These are phyloP conservation scores for Lampris megalopsis DNA, from an alignment of 2,113 vertebrate species.

Conservation along the genomic window DNA sequence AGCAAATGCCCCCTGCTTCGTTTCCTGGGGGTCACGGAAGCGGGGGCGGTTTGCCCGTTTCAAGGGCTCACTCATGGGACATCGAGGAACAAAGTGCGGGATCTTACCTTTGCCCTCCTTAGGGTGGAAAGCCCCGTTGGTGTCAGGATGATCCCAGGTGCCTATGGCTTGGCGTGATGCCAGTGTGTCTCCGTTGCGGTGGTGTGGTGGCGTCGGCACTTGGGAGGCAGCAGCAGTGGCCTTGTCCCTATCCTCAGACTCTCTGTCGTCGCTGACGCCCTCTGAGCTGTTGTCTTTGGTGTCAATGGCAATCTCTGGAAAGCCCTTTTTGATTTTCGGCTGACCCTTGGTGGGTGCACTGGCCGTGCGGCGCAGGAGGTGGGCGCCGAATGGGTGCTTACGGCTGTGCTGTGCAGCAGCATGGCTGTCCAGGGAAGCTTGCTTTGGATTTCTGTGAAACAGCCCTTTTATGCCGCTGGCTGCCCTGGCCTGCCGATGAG, in stretches of 20 bases:
- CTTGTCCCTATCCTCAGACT: conserved; percentile 74
- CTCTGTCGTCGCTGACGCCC: conserved; percentile 84
- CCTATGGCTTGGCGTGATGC: conserved; percentile 60
- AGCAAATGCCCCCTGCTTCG: conserved; percentile 82
- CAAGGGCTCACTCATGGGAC: conserved; percentile 86
- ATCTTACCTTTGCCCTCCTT: conserved; percentile 93
- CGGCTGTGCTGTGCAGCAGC: conserved; percentile 92
- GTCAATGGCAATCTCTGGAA: conserved; percentile 89
- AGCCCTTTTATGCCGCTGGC: conserved; percentile 96
- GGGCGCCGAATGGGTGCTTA: conserved; percentile 94
- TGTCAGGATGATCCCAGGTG: conserved; percentile 70
- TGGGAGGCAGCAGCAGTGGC: conserved; percentile 74
- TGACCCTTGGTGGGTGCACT: conserved; percentile 96
- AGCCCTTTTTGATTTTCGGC: conserved; percentile 90
- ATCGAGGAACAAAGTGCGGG: conserved; percentile 58
- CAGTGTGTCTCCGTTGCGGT: conserved; percentile 79
- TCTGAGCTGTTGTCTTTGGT: conserved; percentile 88
- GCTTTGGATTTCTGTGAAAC: conserved; percentile 98
- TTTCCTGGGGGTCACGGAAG: conserved; percentile 76
- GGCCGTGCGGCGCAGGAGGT: conserved; percentile 93
- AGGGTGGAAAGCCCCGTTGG: conserved; percentile 80
- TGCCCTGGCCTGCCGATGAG: conserved; percentile 87
- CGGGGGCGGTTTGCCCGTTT: conserved; percentile 81
- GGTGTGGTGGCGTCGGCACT: conserved; percentile 68
- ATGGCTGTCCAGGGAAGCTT: conserved; percentile 98